Percentiles rank a stretch among this genome's conserved stretches.
Conservation (phyloP, 1,140 invertebrate species). For the Cardiocondyla obscurior region DNA sequence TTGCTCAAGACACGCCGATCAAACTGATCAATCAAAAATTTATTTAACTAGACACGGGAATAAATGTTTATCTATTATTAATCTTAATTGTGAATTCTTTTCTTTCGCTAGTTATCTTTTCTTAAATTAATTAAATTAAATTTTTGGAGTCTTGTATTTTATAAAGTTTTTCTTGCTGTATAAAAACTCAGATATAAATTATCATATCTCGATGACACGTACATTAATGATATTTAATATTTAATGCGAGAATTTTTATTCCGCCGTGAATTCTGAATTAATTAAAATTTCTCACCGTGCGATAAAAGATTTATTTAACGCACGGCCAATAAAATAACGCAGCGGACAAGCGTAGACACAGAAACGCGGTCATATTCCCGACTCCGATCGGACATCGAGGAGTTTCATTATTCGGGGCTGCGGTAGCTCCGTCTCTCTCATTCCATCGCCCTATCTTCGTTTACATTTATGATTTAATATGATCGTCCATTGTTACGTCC, state of each 20-base stretch:
- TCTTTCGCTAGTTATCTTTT: too few relatives aligned
- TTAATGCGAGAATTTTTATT: constrained; percentile 3
- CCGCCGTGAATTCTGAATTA: background rate
- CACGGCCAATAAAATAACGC: background rate
- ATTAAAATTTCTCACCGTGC: background rate
- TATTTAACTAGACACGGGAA: too few relatives aligned
- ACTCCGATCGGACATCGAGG: constrained; percentile 42
- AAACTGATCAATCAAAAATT: too few relatives aligned
- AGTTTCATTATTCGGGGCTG: constrained; percentile 68
- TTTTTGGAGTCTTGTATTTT: too few relatives aligned
- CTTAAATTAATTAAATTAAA: too few relatives aligned
- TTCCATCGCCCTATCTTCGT: constrained; percentile 65
- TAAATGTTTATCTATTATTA: too few relatives aligned
- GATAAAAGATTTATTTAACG: background rate
- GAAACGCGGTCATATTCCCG: constrained; percentile 39
- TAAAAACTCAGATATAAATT: too few relatives aligned
- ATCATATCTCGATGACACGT: too few relatives aligned
- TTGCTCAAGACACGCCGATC: too few relatives aligned
- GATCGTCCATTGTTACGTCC: constrained; percentile 73
- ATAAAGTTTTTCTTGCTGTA: too few relatives aligned
- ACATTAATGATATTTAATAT: background rate
- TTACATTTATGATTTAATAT: constrained; percentile 78
- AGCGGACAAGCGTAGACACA: constrained; percentile 31
- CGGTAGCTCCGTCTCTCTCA: constrained; percentile 44
- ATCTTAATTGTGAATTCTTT: too few relatives aligned